Base-by-base conservation (phyloP, 2,888 invertebrate species). In the Lepidochitona cinerea region DNA sequence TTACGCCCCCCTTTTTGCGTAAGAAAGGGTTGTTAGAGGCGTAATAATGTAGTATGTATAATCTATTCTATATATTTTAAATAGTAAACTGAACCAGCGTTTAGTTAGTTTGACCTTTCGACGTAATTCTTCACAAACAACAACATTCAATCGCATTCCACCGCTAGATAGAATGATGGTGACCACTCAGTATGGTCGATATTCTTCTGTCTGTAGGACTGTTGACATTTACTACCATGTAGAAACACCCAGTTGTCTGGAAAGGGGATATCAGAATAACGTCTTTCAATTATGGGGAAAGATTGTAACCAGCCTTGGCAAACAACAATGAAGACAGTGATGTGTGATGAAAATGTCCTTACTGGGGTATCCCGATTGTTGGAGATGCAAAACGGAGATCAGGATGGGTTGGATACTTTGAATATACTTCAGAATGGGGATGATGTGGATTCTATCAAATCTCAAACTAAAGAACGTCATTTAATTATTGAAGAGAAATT, bases 391-490 rank as follows among this genome's bases (percentile, higher is more conserved):
- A 67, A 74, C 41, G 68, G 72, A 65, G 54, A 67, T 68, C 32
- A 66, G 53, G 70, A 54, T 37, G 33, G 64, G 49, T 53, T 59
- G 29, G 54, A 33, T 23, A 71, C 71, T 59, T n/a, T 75, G 14
- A 75, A 52, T 18, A 35, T 75, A 35, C 65, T 77, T 52, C 74
- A 73, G 12, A 65, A 69, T 29, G 73, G 69, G 68, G 83, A 84
- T 70, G 82, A 85, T 77, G 78, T 83, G 41, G 84, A 84, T 68
- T 66, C 70, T 53, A 67, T 85, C 33, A 85, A 85, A 75, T 73
- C 77, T 9, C 76, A 79, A 72, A 52, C 81, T 2, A 79, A 72
- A 69, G 75, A 76, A 73, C 74, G 29, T 14, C n/a, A n/a, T n/a
- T n/a, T n/a, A n/a, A n/a, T n/a, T n/a, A n/a, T n/a, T n/a, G n/a